Base-by-base conservation (phyloP, 1,140 invertebrate genomes). In the Drosophila parvula region DNA sequence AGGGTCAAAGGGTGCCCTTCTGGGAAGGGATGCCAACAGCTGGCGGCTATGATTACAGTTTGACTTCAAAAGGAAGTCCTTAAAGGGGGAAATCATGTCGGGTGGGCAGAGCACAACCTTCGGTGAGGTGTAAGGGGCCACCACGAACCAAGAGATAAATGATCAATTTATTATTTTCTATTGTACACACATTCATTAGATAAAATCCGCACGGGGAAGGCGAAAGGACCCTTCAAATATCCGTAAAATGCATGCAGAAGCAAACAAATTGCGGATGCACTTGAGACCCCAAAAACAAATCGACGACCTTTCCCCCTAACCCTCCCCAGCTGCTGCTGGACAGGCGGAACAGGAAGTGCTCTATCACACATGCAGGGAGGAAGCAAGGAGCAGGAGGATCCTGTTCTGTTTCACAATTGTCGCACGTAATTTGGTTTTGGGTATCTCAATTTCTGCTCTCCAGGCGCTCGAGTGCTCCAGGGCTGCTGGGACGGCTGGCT, bases 211-310 rank as follows among this genome's bases (percentile, higher is more conserved):
- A n/a, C 38, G 0, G 62, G 36, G 45, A 30, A 22, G 14, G 9
- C 22, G 22, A 22, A 22, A 22, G 22, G 22, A 3, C 22, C 22
- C 22, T 22, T 22, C 22, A 22, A 22, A 22, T 22, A 22, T 6
- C 14, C 47, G 30, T 16, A 30, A 50, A 50, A 30, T 50, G 27
- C 47, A 50, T 36, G 8, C 16, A 28, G n/a, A 71, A 48, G 45
- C 67, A 71, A 71, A 71, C 68, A 71, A 71, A 48, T 71, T 71
- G 51, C 67, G 67, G 68, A 71, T 58, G 53, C 68, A 70, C 64
- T 71, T 40, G 65, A 48, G 65, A 70, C 65, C 43, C 36, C 38
- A 57, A 69, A 69, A 69, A 70, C 50, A 71, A 69, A 71, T 58
- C 65, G 59, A 28, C 11, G 10, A 5, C 27, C 47, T 22, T 22